Percentiles rank a stretch among this genome's conserved stretches.
These are phyloP conservation scores for Macrochelys suwanniensis DNA, from an alignment of 2,797 vertebrate species.

Conservation along the genomic window DNA sequence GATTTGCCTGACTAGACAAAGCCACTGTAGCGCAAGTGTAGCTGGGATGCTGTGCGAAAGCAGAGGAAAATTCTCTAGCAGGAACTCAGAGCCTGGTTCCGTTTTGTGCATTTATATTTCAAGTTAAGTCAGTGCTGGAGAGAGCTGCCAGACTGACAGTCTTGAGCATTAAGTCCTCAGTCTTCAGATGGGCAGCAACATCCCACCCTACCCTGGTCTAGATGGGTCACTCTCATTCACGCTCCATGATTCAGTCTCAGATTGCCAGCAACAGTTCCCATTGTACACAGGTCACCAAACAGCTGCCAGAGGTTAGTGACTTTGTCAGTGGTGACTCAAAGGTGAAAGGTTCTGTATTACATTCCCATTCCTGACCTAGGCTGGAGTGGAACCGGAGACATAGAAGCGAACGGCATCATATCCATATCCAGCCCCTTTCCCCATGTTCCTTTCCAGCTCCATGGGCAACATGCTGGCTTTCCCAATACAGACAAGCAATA, in stretches of 20 bases:
- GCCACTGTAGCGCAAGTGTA: not conserved
- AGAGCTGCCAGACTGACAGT: not conserved
- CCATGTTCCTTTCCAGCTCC: not conserved
- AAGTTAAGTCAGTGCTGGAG: not conserved
- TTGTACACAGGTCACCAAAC: not conserved
- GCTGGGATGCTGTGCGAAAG: not conserved
- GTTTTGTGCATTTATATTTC: not conserved
- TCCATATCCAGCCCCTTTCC: not conserved
- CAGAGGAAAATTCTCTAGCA: not conserved
- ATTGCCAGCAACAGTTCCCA: not conserved
- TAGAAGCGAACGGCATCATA: not conserved
- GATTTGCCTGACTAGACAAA: not conserved
- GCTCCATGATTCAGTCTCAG: not conserved
- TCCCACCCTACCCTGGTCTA: not conserved
- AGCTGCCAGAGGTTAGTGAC: not conserved
- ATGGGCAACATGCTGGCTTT: not conserved
- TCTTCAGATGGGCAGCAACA: not conserved
- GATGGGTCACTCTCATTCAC: not conserved
- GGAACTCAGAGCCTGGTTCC: not conserved
- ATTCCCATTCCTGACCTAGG: not conserved
- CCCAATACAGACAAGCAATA: not conserved
- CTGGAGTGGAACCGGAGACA: not conserved
- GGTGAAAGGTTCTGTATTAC: not conserved
- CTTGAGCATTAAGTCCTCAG: not conserved
- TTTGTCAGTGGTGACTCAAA: not conserved